A percentile compares a stretch with the other conserved stretches of the same genome.
These are phyloP conservation scores for Falco columbarius DNA, from an alignment of 2,797 vertebrate genomes.

Conservation along the genomic window DNA sequence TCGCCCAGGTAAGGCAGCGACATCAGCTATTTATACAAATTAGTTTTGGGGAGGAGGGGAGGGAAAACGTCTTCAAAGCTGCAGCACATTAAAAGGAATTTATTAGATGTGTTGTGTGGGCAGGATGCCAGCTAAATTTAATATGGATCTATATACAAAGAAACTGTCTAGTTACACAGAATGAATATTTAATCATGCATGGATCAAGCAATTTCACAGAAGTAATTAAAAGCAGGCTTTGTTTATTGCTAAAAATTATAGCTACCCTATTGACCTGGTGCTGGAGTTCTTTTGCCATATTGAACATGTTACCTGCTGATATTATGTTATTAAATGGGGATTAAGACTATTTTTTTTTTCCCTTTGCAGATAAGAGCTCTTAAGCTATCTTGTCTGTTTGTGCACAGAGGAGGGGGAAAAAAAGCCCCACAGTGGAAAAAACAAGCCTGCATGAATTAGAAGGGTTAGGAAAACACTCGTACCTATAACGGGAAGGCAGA, in stretches of 20 bases:
- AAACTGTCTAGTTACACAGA: slow-evolving; percentile 87
- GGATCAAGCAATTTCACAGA: slow-evolving; percentile 88
- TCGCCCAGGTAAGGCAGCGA: neutral
- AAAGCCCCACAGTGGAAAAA: neutral
- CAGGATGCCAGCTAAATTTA: slow-evolving; percentile 82
- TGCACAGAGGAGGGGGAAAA: neutral
- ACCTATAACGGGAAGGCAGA: neutral
- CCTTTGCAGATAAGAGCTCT: slow-evolving; percentile 34
- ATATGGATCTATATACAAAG: slow-evolving; percentile 88
- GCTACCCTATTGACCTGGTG: slow-evolving; percentile 84
- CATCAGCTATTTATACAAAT: neutral
- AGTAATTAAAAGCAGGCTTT: slow-evolving; percentile 91
- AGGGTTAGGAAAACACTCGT: neutral
- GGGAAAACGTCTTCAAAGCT: slow-evolving; percentile 66
- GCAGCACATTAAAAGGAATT: slow-evolving; percentile 76
- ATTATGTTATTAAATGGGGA: slow-evolving; percentile 62
- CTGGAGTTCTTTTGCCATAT: slow-evolving; percentile 79
- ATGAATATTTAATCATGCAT: slow-evolving; percentile 92
- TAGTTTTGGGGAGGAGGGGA: neutral
- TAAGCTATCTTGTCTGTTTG: slow-evolving; percentile 19
- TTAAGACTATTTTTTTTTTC: neutral
- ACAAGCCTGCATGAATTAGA: neutral
- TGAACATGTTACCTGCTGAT: slow-evolving; percentile 83
- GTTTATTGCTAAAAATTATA: slow-evolving; percentile 79
- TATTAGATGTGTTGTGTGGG: slow-evolving; percentile 84